Evolutionary conservation across 2,113 vertebrate species (phyloP).

Genomic region (Cygnus buccinator): DNA sequence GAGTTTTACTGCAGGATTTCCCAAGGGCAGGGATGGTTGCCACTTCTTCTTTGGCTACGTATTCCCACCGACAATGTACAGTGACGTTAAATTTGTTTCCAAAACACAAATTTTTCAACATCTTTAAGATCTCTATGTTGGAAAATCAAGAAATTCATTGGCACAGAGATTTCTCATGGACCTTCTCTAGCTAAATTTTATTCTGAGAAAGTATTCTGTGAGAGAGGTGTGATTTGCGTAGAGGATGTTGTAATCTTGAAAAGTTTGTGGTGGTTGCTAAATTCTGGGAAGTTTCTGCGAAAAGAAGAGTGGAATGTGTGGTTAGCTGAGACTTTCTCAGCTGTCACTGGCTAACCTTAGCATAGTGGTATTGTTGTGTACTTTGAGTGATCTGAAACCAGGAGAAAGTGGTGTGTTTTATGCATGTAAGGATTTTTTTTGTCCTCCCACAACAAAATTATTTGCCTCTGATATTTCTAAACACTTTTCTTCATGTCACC

Average conservation of each 20-base stretch:
- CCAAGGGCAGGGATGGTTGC: neutral
- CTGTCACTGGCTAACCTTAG: neutral
- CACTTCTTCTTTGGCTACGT: neutral
- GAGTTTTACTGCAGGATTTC: neutral
- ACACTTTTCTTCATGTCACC: neutral
- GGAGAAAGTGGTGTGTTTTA: neutral
- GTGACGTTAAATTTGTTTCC: neutral
- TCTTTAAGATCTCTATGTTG: neutral
- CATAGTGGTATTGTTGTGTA: neutral
- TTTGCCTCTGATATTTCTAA: neutral
- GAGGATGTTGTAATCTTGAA: neutral
- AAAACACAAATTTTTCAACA: neutral
- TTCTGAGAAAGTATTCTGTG: neutral
- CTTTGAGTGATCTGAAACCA: neutral
- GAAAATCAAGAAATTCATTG: neutral
- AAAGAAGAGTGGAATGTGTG: neutral
- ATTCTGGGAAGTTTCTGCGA: neutral
- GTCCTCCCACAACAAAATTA: neutral
- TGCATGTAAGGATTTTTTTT: neutral
- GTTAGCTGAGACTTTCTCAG: neutral
- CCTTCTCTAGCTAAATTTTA: neutral
- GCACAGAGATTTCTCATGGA: neutral
- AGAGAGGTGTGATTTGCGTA: neutral
- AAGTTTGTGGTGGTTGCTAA: neutral
- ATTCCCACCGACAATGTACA: neutral